A percentile compares a stretch with the other conserved stretches of the same genome.
These are phyloP conservation scores for Meleagris gallopavo DNA, from an alignment of 2,113 vertebrate genomes.

Conservation along the genomic window DNA sequence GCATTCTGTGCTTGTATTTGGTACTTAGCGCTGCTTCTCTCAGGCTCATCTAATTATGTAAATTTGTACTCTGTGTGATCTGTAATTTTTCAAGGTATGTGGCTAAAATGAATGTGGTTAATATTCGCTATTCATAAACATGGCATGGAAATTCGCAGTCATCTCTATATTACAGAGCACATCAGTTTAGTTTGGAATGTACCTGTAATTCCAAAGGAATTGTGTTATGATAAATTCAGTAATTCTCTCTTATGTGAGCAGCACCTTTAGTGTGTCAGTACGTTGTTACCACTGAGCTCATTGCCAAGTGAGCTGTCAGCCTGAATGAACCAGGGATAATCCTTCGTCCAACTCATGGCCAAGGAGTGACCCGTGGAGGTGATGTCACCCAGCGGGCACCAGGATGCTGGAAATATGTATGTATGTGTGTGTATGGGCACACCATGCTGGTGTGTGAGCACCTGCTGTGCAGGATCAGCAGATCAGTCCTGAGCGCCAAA, in stretches of 20 bases:
- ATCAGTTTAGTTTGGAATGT: background rate
- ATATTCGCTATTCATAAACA: conserved; percentile 14
- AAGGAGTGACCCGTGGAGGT: conserved; percentile 2
- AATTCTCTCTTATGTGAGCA: background rate
- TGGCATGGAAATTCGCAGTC: conserved; percentile 18
- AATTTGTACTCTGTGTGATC: conserved; percentile 19
- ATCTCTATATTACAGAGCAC: background rate
- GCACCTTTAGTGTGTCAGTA: background rate
- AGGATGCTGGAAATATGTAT: background rate
- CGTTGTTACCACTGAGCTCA: background rate
- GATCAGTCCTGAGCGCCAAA: background rate
- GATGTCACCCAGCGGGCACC: conserved; percentile 27
- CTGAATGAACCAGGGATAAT: background rate
- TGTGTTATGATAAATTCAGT: background rate
- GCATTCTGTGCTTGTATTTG: background rate
- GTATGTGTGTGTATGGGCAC: background rate
- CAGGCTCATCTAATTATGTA: conserved; percentile 49
- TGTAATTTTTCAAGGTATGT: conserved; percentile 47
- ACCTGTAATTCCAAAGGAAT: conserved; percentile 3
- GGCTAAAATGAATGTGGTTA: conserved; percentile 17
- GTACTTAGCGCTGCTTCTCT: conserved; percentile 15
- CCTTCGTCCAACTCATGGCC: background rate
- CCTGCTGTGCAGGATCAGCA: background rate
- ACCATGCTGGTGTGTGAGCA: accelerated
- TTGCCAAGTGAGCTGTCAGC: conserved; percentile 25